Conservation (phyloP, 2,797 vertebrate species). For the Gymnothorax javanicus region DNA sequence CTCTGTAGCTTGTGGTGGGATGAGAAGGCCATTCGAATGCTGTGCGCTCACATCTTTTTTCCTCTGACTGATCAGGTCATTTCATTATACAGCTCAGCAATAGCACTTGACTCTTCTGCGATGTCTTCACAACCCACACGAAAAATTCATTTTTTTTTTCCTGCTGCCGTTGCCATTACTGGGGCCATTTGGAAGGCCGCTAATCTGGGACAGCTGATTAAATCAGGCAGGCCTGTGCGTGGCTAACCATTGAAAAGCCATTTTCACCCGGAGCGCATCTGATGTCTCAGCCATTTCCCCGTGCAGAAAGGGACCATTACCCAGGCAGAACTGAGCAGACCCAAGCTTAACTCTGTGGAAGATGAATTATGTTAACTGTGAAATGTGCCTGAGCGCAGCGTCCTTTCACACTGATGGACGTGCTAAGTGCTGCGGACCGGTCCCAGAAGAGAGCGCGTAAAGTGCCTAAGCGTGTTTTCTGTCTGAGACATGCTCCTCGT, state of each 20-base stretch:
- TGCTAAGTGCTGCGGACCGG: background rate
- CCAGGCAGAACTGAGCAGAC: background rate
- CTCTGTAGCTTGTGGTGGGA: background rate
- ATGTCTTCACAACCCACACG: background rate
- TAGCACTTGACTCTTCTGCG: background rate
- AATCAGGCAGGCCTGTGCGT: background rate
- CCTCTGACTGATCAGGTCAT: background rate
- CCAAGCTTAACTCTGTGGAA: background rate
- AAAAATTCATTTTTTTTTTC: no score
- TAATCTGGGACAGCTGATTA: background rate
- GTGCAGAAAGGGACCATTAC: conserved; percentile 20
- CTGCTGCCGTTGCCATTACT: background rate
- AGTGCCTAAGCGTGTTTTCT: background rate
- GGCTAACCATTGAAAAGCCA: background rate
- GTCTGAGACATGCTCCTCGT: background rate
- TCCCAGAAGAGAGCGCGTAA: background rate
- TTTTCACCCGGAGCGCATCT: background rate
- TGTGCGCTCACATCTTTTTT: background rate
- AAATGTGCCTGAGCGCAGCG: background rate
- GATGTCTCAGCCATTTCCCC: conserved; percentile 7
- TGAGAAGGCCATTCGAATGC: background rate
- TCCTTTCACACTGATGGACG: background rate
- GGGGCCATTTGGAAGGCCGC: background rate
- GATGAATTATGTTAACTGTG: conserved; percentile 7
- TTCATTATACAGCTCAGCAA: background rate